Conservation (phyloP, 2,888 invertebrate species). For the Eupithecia insigniata region DNA sequence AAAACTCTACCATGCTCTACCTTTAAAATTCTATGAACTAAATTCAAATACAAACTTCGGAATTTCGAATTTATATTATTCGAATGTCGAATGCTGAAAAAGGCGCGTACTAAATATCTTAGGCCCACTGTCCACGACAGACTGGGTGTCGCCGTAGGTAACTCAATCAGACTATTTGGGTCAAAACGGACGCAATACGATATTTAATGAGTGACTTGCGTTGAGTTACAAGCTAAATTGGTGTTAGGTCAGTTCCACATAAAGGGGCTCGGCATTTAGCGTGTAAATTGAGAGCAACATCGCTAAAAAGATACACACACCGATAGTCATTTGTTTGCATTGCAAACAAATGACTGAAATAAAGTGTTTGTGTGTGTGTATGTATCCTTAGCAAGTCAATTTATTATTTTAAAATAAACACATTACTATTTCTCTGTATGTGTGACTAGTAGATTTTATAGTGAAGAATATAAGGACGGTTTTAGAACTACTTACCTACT, state of each 20-base stretch:
- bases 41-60: background rate
- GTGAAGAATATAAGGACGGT: background rate
- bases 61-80: conserved; percentile 13
- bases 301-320: background rate
- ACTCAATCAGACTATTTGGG: conserved; percentile 27
- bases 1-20: background rate
- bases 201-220: conserved; percentile 19
- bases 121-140: conserved; percentile 21
- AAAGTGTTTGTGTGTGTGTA: too few relatives aligned
- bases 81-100: conserved; percentile 22
- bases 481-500: too few relatives aligned
- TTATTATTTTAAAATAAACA: background rate
- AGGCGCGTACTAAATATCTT: conserved; percentile 35
- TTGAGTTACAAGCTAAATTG: conserved; percentile 9
- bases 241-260: conserved; percentile 17
- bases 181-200: conserved; percentile 23
- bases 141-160: conserved; percentile 28
- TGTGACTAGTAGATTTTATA: background rate
- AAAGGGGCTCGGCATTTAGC: conserved; percentile 14
- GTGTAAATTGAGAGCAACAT: background rate
- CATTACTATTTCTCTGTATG: background rate
- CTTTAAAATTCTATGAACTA: background rate
- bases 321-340: background rate
- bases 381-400: background rate
- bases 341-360: too few relatives aligned